Percentiles rank a stretch among this genome's conserved stretches.
Conservation (phyloP, 2,888 invertebrate genomes). For the Hecatera dysodea region DNA sequence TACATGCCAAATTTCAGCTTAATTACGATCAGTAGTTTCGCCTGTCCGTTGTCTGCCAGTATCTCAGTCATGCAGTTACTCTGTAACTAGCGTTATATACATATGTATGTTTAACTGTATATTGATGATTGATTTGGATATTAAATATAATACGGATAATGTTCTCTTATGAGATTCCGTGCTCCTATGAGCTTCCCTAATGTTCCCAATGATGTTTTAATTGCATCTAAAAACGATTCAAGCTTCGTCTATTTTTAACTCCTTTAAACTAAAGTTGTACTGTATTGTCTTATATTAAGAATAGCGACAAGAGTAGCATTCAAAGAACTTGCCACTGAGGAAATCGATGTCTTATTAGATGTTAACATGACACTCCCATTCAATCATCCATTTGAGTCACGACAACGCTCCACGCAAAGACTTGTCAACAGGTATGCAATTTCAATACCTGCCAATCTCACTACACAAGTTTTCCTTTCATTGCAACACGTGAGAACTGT, state of each 20-base stretch:
- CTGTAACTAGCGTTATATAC: no score
- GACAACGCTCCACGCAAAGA: not conserved
- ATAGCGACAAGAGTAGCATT: not conserved
- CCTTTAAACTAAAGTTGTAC: not conserved
- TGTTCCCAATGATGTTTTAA: not conserved
- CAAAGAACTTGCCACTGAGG: not conserved
- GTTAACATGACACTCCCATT: no score
- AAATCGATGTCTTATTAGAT: not conserved
- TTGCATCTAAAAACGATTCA: not conserved
- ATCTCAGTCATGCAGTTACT: no score
- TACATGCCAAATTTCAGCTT: no score
- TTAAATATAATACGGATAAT: not conserved
- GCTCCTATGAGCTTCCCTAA: not conserved
- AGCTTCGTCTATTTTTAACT: not conserved
- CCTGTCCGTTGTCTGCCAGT: no score
- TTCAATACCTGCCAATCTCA: not conserved
- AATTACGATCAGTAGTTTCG: no score
- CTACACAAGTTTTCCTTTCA: conserved; percentile 6
- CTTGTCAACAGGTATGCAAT: not conserved
- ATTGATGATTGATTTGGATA: no score
- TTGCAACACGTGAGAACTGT: not conserved
- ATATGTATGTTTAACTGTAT: no score
- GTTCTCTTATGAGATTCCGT: no score
- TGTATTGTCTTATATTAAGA: not conserved
- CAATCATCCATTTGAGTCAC: not conserved